Evolutionary conservation across 2,888 invertebrate genomes (phyloP).

Genomic region (Shargacucullia verbasci): DNA sequence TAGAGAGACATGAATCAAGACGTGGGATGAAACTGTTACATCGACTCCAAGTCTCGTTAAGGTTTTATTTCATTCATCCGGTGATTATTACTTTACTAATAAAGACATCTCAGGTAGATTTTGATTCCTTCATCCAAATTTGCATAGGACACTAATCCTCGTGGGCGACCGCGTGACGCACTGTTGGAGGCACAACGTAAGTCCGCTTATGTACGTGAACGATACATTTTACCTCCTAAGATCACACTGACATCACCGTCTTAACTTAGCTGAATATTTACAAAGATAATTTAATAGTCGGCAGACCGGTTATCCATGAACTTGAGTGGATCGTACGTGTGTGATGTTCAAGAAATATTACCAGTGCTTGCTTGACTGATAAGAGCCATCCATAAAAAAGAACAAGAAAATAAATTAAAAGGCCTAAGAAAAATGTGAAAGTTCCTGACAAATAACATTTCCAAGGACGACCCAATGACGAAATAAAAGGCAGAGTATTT

Average conservation of each 20-base stretch:
- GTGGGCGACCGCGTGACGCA: slow-evolving; percentile 77
- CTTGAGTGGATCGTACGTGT: slow-evolving; percentile 54
- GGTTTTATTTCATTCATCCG: slow-evolving; percentile 60
- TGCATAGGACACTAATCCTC: slow-evolving; percentile 59
- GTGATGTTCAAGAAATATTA: slow-evolving; percentile 15
- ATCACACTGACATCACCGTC: slow-evolving; percentile 79
- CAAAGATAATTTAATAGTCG: slow-evolving; percentile 57
- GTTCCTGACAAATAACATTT: not conserved
- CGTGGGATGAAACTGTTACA: slow-evolving; percentile 52
- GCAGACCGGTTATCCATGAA: slow-evolving; percentile 62
- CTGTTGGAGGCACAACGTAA: slow-evolving; percentile 56
- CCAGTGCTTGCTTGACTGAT: slow-evolving; percentile 11
- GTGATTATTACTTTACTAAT: slow-evolving; percentile 64
- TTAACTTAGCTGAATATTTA: slow-evolving; percentile 75
- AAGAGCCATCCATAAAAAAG: slow-evolving; percentile 7
- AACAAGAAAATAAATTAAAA: slow-evolving; percentile 1
- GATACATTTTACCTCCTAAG: slow-evolving; percentile 72
- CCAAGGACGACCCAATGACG: slow-evolving; percentile 20
- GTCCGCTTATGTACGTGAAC: slow-evolving; percentile 69
- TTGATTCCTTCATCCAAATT: slow-evolving; percentile 64
- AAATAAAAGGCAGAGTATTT: slow-evolving; percentile 8
- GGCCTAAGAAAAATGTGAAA: slow-evolving; percentile 2
- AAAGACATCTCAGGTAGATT: slow-evolving; percentile 60
- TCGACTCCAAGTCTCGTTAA: slow-evolving; percentile 49
- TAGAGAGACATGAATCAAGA: slow-evolving; percentile 46